A percentile compares a stretch with the other conserved stretches of the same genome.
phyloP scores from a whole-genome alignment of 2,888 invertebrate genomes.

The Cactoblastis cactorum region DNA sequence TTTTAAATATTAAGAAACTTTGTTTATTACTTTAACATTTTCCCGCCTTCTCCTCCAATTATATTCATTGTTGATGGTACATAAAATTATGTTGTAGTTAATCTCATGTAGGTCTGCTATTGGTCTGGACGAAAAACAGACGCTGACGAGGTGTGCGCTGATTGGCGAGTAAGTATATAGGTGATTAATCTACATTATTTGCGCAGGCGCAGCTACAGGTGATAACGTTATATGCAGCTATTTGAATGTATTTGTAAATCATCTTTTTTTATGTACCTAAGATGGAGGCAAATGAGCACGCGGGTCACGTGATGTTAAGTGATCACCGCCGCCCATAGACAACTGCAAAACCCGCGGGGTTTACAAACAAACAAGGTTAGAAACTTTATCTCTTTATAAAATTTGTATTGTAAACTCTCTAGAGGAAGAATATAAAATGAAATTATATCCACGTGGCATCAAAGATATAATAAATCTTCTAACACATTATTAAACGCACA shows the following conservation, averaged over 20 bases:
- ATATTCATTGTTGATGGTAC: neutral
- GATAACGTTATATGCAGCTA: neutral
- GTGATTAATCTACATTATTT: neutral
- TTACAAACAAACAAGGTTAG: no score
- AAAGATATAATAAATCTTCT: conserved; percentile 15
- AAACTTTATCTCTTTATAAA: no score
- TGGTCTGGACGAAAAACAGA: conserved; percentile 7
- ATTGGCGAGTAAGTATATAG: neutral
- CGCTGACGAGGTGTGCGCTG: neutral
- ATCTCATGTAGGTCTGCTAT: neutral
- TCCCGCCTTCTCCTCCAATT: conserved; percentile 20
- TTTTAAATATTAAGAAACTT: no score
- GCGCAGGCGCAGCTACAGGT: neutral
- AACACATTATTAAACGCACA: conserved; percentile 16
- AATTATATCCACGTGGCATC: conserved; percentile 13
- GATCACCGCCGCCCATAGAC: no score
- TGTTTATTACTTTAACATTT: conserved; percentile 25
- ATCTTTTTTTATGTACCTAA: no score
- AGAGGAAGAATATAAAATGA: neutral
- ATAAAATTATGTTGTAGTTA: neutral
- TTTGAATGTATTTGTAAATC: neutral
- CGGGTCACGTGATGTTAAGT: no score
- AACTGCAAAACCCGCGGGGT: no score
- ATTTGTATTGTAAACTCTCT: no score
- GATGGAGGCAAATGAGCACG: no score